A percentile compares a stretch with the other conserved stretches of the same genome.
Conservation (phyloP, 2,113 vertebrate genomes). For the Nansenia antarctica region DNA sequence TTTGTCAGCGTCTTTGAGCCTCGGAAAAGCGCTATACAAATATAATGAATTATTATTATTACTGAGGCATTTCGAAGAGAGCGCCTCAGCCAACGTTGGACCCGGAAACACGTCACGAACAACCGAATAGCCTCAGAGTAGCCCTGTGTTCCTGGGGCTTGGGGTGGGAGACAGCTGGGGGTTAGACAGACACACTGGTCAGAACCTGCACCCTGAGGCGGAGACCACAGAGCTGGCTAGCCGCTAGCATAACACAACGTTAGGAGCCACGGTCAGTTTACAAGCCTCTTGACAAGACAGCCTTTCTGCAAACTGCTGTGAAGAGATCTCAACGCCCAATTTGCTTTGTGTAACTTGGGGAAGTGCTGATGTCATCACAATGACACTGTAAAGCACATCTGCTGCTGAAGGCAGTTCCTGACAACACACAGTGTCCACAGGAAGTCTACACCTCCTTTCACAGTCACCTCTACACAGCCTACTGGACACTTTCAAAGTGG, state of each 20-base stretch:
- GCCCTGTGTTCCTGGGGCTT: conserved; percentile 35
- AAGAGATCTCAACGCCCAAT: conserved; percentile 29
- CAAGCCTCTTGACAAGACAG: conserved; percentile 28
- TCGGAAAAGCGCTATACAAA: too few relatives aligned
- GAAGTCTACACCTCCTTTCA: not conserved
- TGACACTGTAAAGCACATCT: conserved; percentile 44
- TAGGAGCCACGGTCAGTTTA: conserved; percentile 40
- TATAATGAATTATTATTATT: too few relatives aligned
- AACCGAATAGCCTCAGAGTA: conserved; percentile 35
- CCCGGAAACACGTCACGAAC: too few relatives aligned
- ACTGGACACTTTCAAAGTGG: not conserved
- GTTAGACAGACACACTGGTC: conserved; percentile 22
- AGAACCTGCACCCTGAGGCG: conserved; percentile 2
- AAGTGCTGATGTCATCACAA: conserved; percentile 39
- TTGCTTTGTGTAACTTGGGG: not conserved
- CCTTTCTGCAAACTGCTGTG: conserved; percentile 40
- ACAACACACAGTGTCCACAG: not conserved
- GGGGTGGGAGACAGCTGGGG: conserved; percentile 46
- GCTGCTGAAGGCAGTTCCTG: conserved; percentile 20
- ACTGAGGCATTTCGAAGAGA: too few relatives aligned
- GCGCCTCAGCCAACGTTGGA: too few relatives aligned
- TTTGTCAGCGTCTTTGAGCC: too few relatives aligned
- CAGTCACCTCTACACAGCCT: not conserved
- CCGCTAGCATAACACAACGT: conserved; percentile 32
- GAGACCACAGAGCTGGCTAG: not conserved